These are phyloP conservation scores for Trissolcus japonicus DNA, from an alignment of 2,888 invertebrate species.

Conservation along the genomic window DNA sequence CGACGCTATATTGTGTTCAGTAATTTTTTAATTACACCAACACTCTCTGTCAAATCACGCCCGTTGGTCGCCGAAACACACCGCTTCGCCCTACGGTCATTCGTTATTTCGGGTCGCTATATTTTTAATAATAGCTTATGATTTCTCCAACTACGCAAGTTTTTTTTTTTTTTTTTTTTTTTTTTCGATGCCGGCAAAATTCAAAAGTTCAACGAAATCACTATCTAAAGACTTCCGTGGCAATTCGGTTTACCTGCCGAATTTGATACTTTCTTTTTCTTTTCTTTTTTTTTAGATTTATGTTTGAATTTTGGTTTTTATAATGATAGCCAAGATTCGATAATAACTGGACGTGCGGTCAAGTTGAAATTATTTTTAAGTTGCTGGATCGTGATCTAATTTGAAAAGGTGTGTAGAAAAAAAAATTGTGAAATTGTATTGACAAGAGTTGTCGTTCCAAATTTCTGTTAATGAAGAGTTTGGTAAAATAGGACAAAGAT, in stretches of 20 bases:
- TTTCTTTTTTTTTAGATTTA: background rate
- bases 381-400: too few relatives aligned
- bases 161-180: conserved; percentile 11
- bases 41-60: conserved; percentile 49
- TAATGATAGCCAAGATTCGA: too few relatives aligned
- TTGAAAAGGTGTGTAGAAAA: too few relatives aligned
- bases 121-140: conserved; percentile 64
- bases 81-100: conserved; percentile 38
- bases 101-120: conserved; percentile 51
- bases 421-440: too few relatives aligned
- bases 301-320: too few relatives aligned
- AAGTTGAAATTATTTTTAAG: too few relatives aligned
- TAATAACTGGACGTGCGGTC: too few relatives aligned
- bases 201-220: conserved; percentile 60
- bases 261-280: conserved; percentile 19
- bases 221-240: conserved; percentile 43
- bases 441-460: too few relatives aligned
- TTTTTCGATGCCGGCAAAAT: conserved; percentile 29
- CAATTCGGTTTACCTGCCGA: conserved; percentile 23
- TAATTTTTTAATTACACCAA: conserved; percentile 73
- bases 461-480: too few relatives aligned
- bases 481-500: background rate
- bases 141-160: conserved; percentile 23
- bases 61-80: conserved; percentile 39
- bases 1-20: conserved; percentile 59